Base-by-base conservation (phyloP, 2,797 vertebrate genomes). In the Denticeps clupeoides region DNA sequence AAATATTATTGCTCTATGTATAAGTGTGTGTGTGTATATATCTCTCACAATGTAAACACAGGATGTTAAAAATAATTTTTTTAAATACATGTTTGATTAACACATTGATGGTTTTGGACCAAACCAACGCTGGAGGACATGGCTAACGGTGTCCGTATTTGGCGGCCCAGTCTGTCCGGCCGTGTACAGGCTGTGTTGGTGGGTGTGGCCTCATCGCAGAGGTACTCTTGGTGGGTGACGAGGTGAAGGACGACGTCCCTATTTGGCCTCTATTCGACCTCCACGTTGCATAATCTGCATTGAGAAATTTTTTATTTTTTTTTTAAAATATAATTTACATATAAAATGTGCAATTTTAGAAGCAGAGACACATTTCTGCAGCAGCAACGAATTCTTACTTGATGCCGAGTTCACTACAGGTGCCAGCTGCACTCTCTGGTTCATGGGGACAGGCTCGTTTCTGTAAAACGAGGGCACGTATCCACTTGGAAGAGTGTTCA, bases 161-260 rank as follows among this genome's bases (percentile, higher is more conserved):
- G 2, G 88, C 86, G 57, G 86, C 81, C 92, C 92, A 97, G 79
- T 94, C 91, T 1, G 84, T 77, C 16, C 89, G 84, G 13, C 90
- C 89, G 0, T 90, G 91, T 58, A 94, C 65, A 0, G 81, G 82
- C 58, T 90, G 88, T 1, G 78, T 62, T 0, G 87, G 77, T 0
- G 83, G 85, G 21, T 70, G 71, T 1, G 88, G 82, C 66, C 86
- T 51, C 18, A 86, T 41, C 22, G 80, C 75, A 0, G 84, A 64
- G 0, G 80, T 83, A 73, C 75, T 88, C 69, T 88, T 90, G 27
- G 81, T 77, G 57, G 85, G 75, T 1, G 82, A 75, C 9, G 67
- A 46, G 38, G 58, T 63, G 62, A 87, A 87, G 0, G 82, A 62
- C 1, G 86, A 80, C 12, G 51, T 66, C 43, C 80, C 87, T 2